These are phyloP conservation scores for Amphibalanus amphitrite DNA, from an alignment of 1,140 invertebrate genomes.

Conservation along the genomic window DNA sequence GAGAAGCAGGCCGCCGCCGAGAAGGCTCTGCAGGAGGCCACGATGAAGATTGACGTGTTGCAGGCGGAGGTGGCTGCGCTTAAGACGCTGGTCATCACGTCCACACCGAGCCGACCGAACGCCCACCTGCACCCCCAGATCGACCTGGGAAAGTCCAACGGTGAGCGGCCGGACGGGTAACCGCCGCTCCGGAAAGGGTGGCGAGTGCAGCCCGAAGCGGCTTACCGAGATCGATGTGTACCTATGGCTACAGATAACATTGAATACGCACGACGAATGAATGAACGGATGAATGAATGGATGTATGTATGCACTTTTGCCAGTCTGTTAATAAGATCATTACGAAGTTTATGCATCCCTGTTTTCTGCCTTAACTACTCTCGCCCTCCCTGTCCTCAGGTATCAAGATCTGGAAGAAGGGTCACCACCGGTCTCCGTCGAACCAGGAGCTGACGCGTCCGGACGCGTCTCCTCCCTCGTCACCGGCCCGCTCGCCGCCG, in stretches of 20 bases:
- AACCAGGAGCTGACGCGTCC: conserved; percentile 56
- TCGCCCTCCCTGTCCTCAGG: conserved; percentile 3
- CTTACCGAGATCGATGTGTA: too few species aligned
- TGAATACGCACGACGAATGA: too few species aligned
- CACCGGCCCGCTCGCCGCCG: conserved; percentile 35
- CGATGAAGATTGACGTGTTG: conserved; percentile 64
- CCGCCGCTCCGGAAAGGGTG: too few species aligned
- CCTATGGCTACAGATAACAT: too few species aligned
- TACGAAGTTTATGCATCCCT: too few species aligned
- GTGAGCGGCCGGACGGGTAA: neutral
- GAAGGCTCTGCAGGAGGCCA: conserved; percentile 49
- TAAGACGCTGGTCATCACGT: conserved; percentile 62
- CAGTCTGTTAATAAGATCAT: too few species aligned
- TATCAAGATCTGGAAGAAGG: conserved; percentile 33
- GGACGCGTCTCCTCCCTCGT: conserved; percentile 44
- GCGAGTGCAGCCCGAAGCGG: too few species aligned
- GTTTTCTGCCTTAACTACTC: too few species aligned
- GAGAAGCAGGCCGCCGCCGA: conserved; percentile 52
- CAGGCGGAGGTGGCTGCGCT: conserved; percentile 62
- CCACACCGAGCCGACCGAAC: conserved; percentile 47
- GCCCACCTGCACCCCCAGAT: conserved; percentile 48
- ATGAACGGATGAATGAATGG: too few species aligned
- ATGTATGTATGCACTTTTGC: too few species aligned
- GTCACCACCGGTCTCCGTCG: conserved; percentile 52
- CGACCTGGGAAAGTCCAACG: conserved; percentile 15